Base-by-base conservation (phyloP, 1,140 invertebrate genomes). In the silkworm (Bombyx mori) region DNA sequence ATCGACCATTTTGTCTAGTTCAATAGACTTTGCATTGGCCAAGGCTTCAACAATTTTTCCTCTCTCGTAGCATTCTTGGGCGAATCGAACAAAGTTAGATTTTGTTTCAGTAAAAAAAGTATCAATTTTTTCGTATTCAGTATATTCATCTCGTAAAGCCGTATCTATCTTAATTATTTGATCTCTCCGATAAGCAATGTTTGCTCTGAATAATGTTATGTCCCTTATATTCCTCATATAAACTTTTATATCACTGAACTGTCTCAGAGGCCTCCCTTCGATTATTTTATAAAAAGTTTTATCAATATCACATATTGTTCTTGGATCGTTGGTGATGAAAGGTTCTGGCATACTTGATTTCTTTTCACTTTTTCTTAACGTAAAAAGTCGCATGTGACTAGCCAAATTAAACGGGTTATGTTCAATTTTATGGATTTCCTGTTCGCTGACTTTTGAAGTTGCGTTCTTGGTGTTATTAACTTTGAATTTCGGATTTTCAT, bases 221-320 rank as follows among this genome's bases (percentile, higher is more conserved):
- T 69, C 63, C 43, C 68, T 60, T 44, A 73, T 54, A 47, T 66
- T 52, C 26, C 44, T 59, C 60, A 73, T 64, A 42, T 66, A 71
- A 22, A 64, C 56, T 61, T 73, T 73, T 7, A 69, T 50, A 48
- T 71, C 69, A 10, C n/a, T 53, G 42, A 56, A 54, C 18, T 56
- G 61, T 35, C 65, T 54, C 10, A 73, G 6, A 6, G 66, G 66
- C 8, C 69, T 62, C 2, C 71, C 71, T 60, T 71, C 68, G 7
- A 71, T 60, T 8, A 63, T 46, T 49, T 67, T 73, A 55, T 59
- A 71, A 43, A 73, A 73, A 12, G 44, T 47, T 42, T 60, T 42
- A 59, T 73, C 65, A 18, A 70, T 48, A 50, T 73, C 68, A 49
- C 68, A 68, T 35, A 73, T 59, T 7, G 68, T 68, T 43, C 63